Evolutionary conservation across 2,888 invertebrate genomes (phyloP).

Genomic region (Terebella lapidaria): DNA sequence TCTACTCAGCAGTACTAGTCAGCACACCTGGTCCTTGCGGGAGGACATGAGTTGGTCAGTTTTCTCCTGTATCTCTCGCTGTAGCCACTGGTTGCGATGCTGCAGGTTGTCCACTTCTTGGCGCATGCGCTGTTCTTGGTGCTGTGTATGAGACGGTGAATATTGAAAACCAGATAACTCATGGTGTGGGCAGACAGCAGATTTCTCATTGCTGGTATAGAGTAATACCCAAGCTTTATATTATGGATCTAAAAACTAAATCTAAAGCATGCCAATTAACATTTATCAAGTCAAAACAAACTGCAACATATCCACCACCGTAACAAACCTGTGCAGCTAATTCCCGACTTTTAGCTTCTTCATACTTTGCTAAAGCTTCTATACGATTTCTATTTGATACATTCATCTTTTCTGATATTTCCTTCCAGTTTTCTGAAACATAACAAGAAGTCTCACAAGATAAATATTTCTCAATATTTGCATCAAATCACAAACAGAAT

Average conservation of each 20-base stretch:
- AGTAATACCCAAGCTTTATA: no score
- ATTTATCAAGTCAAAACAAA: neutral
- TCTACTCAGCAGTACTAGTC: no score
- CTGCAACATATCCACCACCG: neutral
- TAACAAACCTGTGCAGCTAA: constrained; percentile 66
- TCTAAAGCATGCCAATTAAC: no score
- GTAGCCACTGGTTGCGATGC: constrained; percentile 73
- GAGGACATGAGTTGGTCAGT: constrained; percentile 73
- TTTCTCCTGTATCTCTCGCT: constrained; percentile 72
- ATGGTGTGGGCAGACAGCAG: no score
- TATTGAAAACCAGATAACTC: no score
- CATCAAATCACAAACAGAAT: no score
- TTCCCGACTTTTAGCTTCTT: constrained; percentile 77
- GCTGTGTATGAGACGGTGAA: no score
- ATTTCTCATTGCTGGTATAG: no score
- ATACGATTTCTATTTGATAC: constrained; percentile 75
- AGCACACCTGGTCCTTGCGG: constrained; percentile 66
- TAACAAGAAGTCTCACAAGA: neutral
- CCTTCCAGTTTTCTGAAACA: constrained; percentile 61
- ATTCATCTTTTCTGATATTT: constrained; percentile 70
- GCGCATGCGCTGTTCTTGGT: constrained; percentile 72
- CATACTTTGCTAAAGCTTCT: constrained; percentile 72
- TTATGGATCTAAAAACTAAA: no score
- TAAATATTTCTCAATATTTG: neutral
- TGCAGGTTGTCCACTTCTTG: constrained; percentile 73